phyloP scores from a whole-genome alignment of 2,888 invertebrate species.

The Digitonthophagus gazella region DNA sequence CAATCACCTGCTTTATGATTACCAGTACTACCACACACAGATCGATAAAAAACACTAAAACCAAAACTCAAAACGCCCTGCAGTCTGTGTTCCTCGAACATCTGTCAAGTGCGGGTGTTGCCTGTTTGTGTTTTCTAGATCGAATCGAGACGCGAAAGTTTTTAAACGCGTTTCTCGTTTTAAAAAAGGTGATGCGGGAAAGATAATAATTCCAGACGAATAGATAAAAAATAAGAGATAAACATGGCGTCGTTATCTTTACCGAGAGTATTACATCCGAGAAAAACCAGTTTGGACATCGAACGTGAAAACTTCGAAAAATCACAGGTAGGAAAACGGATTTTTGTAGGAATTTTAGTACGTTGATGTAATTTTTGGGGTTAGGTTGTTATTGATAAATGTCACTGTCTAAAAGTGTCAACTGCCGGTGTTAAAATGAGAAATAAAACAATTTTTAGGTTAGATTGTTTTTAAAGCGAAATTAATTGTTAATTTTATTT shows the following conservation, averaged over 20 bases:
- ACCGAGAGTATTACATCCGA: slow-evolving; percentile 68
- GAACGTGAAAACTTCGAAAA: slow-evolving; percentile 83
- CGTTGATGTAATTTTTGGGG: too few relatives aligned
- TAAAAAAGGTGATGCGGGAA: slow-evolving; percentile 18
- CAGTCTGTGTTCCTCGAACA: slow-evolving; percentile 41
- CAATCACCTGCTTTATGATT: too few relatives aligned
- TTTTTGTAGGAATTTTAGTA: slow-evolving; percentile 2
- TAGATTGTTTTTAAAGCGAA: too few relatives aligned
- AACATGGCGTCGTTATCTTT: slow-evolving; percentile 70
- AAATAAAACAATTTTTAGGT: too few relatives aligned
- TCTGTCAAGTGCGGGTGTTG: slow-evolving; percentile 52
- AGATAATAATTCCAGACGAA: slow-evolving; percentile 16
- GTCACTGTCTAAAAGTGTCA: neutral
- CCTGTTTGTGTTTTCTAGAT: slow-evolving; percentile 40
- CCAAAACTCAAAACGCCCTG: slow-evolving; percentile 12
- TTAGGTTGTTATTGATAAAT: neutral
- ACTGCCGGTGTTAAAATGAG: too few relatives aligned
- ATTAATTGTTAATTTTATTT: too few relatives aligned
- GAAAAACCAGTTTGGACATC: slow-evolving; percentile 73
- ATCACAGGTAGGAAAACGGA: slow-evolving; percentile 62
- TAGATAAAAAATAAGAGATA: slow-evolving; percentile 6
- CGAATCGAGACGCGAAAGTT: too few relatives aligned
- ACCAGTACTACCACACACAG: too few relatives aligned
- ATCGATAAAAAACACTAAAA: too few relatives aligned
- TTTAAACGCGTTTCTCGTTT: too few relatives aligned